Conservation (phyloP, 1,140 invertebrate species). For the Amphibalanus amphitrite region DNA sequence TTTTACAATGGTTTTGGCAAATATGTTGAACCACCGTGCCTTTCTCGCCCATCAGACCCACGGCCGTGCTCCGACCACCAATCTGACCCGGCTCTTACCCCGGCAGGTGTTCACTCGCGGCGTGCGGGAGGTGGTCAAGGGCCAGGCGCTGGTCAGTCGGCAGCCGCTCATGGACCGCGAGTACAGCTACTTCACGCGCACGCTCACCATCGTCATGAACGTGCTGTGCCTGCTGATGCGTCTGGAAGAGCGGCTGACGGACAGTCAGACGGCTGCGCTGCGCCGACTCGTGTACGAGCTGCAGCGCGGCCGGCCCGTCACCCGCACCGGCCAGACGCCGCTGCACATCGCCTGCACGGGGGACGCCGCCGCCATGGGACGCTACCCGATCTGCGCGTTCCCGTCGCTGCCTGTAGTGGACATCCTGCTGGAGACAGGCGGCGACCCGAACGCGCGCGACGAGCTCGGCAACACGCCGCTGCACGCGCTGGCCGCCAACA, state of each 20-base stretch:
- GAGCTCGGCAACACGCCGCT: conserved; percentile 62
- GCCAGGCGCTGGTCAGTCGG: conserved; percentile 3
- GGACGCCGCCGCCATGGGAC: conserved; percentile 35
- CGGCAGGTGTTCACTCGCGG: conserved; percentile 20
- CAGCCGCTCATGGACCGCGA: not conserved
- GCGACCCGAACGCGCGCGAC: conserved; percentile 53
- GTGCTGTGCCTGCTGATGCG: conserved; percentile 53
- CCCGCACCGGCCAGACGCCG: conserved; percentile 40
- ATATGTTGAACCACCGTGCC: no score
- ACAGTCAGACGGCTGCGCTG: conserved; percentile 26
- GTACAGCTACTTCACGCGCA: conserved; percentile 51
- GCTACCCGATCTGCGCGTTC: conserved; percentile 56
- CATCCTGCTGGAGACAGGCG: conserved; percentile 63
- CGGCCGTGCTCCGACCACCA: not conserved
- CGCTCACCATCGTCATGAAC: conserved; percentile 70
- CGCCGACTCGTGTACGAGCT: conserved; percentile 27
- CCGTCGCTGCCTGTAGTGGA: conserved; percentile 51
- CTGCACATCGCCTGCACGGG: conserved; percentile 62
- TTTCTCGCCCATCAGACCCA: not conserved
- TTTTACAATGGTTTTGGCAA: no score
- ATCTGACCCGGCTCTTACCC: not conserved
- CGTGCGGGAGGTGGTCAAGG: conserved; percentile 20
- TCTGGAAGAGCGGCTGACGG: conserved; percentile 22
- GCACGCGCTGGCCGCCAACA: conserved; percentile 48
- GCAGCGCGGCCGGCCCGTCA: not conserved